phyloP scores from a whole-genome alignment of 2,797 vertebrate species.

The Darevskia mixta region DNA sequence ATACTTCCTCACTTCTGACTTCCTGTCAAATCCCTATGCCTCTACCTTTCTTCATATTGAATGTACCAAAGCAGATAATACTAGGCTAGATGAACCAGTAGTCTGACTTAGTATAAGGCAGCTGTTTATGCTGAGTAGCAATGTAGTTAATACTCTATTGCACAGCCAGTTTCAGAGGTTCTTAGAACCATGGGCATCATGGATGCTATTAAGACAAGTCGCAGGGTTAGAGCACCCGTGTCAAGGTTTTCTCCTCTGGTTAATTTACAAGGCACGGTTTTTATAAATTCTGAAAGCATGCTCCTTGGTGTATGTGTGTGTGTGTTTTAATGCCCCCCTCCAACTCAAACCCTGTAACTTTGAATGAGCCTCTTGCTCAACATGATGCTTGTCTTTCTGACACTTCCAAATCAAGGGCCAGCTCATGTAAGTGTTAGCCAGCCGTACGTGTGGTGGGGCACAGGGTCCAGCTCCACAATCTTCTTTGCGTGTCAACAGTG shows the following conservation, averaged over 20 bases:
- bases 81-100: no score
- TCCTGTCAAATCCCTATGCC: no score
- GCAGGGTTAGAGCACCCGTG: slow-evolving; percentile 31
- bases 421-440: background rate
- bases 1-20: no score
- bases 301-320: background rate
- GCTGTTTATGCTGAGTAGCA: background rate
- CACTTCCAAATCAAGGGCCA: background rate
- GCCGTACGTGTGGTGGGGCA: background rate
- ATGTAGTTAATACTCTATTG: background rate
- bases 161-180: background rate
- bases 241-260: slow-evolving; percentile 36
- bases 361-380: slow-evolving; percentile 25
- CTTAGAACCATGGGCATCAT: background rate
- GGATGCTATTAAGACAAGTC: background rate
- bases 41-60: no score
- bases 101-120: no score
- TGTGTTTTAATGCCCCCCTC: slow-evolving; percentile 22
- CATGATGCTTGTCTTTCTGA: slow-evolving; percentile 14
- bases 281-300: slow-evolving; percentile 38
- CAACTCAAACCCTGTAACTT: slow-evolving; percentile 27
- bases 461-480: background rate
- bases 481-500: background rate
- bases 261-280: slow-evolving; percentile 33
- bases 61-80: no score